Conservation (phyloP, 1,140 invertebrate species). For the Heliconius hewitsoni region DNA sequence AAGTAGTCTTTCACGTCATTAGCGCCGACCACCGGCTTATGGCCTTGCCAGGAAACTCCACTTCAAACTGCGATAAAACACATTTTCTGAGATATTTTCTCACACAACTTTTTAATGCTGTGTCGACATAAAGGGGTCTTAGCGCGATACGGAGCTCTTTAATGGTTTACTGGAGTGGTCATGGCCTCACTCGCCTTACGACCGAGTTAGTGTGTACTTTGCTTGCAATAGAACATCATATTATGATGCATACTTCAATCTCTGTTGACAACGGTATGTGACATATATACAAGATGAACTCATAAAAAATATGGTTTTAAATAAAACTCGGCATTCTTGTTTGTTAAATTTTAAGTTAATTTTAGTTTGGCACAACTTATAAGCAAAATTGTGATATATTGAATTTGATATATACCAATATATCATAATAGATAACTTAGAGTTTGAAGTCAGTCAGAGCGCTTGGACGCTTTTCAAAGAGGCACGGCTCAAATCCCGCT, state of each 20-base stretch:
- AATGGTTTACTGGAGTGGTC: constrained; percentile 53
- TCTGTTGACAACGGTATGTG: not conserved
- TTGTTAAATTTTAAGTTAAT: too few species aligned
- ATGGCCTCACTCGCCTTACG: constrained; percentile 38
- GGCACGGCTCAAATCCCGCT: too few species aligned
- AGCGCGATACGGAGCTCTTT: constrained; percentile 60
- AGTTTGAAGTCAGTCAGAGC: too few species aligned
- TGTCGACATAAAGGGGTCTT: constrained; percentile 50
- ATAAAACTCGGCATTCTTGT: too few species aligned
- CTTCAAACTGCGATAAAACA: constrained; percentile 66
- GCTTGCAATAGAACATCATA: not conserved
- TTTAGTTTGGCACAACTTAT: too few species aligned
- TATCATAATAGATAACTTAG: too few species aligned
- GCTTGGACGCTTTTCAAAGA: too few species aligned
- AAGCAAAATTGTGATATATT: too few species aligned
- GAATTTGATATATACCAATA: too few species aligned
- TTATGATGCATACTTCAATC: not conserved
- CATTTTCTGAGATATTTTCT: constrained; percentile 66
- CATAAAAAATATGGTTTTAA: too few species aligned
- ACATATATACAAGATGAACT: too few species aligned
- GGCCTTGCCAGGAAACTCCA: constrained; percentile 39
- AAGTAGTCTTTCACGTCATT: constrained; percentile 52
- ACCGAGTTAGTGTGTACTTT: constrained; percentile 38
- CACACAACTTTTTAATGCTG: constrained; percentile 69
- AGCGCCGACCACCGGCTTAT: constrained; percentile 56